Conservation (phyloP, 2,797 vertebrate genomes). For the Etheostoma perlongum region DNA sequence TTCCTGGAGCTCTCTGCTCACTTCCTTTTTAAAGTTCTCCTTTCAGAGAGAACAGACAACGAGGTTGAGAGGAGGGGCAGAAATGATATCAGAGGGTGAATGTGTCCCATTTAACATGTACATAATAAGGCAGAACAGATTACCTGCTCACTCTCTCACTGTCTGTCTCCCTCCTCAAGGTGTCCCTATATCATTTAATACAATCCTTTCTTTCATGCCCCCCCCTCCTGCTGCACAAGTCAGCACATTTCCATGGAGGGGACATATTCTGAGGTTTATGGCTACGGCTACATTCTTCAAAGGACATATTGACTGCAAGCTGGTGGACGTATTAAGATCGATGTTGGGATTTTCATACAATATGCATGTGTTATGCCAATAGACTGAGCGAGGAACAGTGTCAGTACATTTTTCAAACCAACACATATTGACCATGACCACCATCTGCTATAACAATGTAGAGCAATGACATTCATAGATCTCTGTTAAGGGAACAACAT, state of each 20-base stretch:
- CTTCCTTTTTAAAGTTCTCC: conserved; percentile 50
- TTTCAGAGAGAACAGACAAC: conserved; percentile 24
- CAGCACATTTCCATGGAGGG: conserved; percentile 67
- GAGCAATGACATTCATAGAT: conserved; percentile 69
- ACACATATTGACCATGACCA: conserved; percentile 62
- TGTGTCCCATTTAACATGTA: conserved; percentile 70
- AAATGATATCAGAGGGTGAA: conserved; percentile 38
- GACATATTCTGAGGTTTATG: conserved; percentile 44
- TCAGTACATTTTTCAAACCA: conserved; percentile 62
- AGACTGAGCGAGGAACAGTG: conserved; percentile 12
- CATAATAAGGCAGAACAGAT: conserved; percentile 72
- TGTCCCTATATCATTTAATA: conserved; percentile 71
- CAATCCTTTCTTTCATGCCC: conserved; percentile 47
- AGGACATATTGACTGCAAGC: conserved; percentile 51
- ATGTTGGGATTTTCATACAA: conserved; percentile 63
- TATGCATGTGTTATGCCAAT: conserved; percentile 58
- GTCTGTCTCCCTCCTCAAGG: conserved; percentile 66
- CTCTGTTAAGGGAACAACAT: conserved; percentile 59
- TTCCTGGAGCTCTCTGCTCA: conserved; percentile 19
- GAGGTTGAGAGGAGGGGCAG: conserved; percentile 47
- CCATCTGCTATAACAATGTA: conserved; percentile 48
- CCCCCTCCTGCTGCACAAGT: conserved; percentile 33
- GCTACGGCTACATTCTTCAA: conserved; percentile 46
- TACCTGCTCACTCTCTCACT: conserved; percentile 56
- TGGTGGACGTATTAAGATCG: conserved; percentile 42